Conservation (phyloP, 2,888 invertebrate species). For the Selenia dentaria region DNA sequence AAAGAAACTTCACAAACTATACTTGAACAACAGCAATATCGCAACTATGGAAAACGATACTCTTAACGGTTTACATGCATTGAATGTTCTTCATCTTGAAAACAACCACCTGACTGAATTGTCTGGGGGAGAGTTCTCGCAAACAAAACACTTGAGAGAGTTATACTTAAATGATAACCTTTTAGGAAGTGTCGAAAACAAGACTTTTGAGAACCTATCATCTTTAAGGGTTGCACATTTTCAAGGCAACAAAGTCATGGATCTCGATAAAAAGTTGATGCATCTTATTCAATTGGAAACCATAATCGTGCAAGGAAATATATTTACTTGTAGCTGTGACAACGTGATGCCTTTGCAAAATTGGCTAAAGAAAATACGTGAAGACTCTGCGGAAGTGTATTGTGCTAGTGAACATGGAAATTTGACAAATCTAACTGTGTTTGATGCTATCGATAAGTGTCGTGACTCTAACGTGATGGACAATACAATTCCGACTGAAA, state of each 20-base stretch:
- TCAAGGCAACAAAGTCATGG: slow-evolving; percentile 90
- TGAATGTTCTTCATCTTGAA: slow-evolving; percentile 90
- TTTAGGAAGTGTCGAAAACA: slow-evolving; percentile 88
- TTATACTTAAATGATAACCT: slow-evolving; percentile 92
- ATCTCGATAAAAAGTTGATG: slow-evolving; percentile 87
- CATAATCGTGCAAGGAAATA: slow-evolving; percentile 89
- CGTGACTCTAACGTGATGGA: slow-evolving; percentile 73
- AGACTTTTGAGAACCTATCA: slow-evolving; percentile 89
- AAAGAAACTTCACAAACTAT: slow-evolving; percentile 90
- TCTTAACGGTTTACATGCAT: slow-evolving; percentile 90
- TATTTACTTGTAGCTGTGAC: slow-evolving; percentile 91
- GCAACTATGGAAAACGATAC: slow-evolving; percentile 90
- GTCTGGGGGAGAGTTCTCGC: slow-evolving; percentile 91
- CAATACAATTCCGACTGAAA: slow-evolving; percentile 84
- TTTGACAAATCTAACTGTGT: slow-evolving; percentile 70
- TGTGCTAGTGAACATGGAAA: slow-evolving; percentile 84
- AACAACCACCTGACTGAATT: slow-evolving; percentile 89
- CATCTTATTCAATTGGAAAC: slow-evolving; percentile 85
- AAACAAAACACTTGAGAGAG: slow-evolving; percentile 90
- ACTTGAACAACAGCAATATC: slow-evolving; percentile 91
- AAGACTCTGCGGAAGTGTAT: slow-evolving; percentile 87
- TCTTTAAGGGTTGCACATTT: slow-evolving; percentile 88
- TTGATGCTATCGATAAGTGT: slow-evolving; percentile 76
- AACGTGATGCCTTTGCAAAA: slow-evolving; percentile 87
- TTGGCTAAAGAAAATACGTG: slow-evolving; percentile 87